Evolutionary conservation across 2,888 invertebrate genomes (phyloP), one percentile per base, ranked within the genome.

Genomic region (Geophilus truncorum): DNA sequence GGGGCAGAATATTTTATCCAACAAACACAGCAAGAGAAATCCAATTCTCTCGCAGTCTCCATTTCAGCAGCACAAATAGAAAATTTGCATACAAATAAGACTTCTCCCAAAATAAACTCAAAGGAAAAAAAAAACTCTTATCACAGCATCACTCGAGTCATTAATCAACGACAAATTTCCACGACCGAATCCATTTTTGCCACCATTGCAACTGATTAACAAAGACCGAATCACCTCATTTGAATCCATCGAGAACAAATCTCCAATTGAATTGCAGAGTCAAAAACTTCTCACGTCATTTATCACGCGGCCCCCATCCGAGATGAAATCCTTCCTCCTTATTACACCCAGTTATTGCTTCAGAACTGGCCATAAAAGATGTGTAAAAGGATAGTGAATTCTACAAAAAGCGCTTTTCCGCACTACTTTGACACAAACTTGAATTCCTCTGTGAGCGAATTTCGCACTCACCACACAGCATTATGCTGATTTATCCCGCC

Each of bases 311-410:
- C n/a, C n/a, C n/a, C 57, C 21, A 23, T 62, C 57, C 21, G 28
- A 70, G 28, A 70, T 70, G 25, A 70, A 70, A 70, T 70, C 70
- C 70, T 70, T 70, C 70, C 70, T 62, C n/a, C 70, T 70, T 70
- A 70, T 70, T 70, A 70, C 70, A 62, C n/a, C 70, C 70, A 70
- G 70, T 70, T 70, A 70, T 70, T 70, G 70, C 25, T 70, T 23
- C 70, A 23, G 70, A 70, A 70, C 70, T 70, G 70, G 70, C 70
- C 70, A n/a, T 70, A 70, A 70, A 70, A 70, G 70, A 70, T 25
- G 70, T 70, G 70, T 70, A 70, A 70, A 70, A 70, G n/a, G 70
- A 70, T 23, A 70, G 70, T 70, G 70, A 70, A 70, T 70, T 70
- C 70, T 23, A 70, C 70, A 70, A 70, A 70, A n/a, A 62, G 57